phyloP scores from a whole-genome alignment of 2,113 vertebrate species.

The Ivindomyrus marchei region DNA sequence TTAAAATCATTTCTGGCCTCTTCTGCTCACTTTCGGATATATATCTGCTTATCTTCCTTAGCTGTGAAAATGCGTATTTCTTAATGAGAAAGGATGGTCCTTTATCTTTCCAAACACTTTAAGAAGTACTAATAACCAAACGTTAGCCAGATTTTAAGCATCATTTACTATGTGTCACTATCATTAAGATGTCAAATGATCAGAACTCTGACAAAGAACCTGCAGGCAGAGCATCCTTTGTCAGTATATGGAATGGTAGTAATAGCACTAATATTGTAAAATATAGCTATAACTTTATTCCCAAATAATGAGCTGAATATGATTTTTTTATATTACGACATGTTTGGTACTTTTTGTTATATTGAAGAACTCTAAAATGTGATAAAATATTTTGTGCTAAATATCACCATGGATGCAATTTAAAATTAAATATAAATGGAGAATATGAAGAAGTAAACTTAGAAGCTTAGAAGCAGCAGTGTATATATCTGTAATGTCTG shows the following conservation, averaged over 20 bases:
- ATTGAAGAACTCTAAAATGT: not conserved
- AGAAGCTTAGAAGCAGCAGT: not conserved
- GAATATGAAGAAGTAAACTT: not conserved
- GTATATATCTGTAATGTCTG: not conserved
- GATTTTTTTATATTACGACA: not conserved
- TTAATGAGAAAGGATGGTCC: not conserved
- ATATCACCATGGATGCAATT: not conserved
- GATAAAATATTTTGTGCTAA: not conserved
- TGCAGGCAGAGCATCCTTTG: not conserved
- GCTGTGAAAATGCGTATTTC: not conserved
- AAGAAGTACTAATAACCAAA: not conserved
- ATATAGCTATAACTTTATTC: not conserved
- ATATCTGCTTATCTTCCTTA: not conserved
- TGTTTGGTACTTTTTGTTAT: not conserved
- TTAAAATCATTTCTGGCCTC: not conserved
- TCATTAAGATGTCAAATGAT: not conserved
- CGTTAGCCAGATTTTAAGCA: not conserved
- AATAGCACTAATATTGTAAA: not conserved
- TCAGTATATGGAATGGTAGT: not conserved
- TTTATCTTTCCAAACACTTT: not conserved
- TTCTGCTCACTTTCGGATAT: not conserved
- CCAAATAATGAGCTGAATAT: not conserved
- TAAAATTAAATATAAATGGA: not conserved
- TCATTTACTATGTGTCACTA: not conserved
- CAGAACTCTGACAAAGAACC: not conserved